Evolutionary conservation across 2,888 invertebrate species (phyloP).

Genomic region (Ophioninae sp.): DNA sequence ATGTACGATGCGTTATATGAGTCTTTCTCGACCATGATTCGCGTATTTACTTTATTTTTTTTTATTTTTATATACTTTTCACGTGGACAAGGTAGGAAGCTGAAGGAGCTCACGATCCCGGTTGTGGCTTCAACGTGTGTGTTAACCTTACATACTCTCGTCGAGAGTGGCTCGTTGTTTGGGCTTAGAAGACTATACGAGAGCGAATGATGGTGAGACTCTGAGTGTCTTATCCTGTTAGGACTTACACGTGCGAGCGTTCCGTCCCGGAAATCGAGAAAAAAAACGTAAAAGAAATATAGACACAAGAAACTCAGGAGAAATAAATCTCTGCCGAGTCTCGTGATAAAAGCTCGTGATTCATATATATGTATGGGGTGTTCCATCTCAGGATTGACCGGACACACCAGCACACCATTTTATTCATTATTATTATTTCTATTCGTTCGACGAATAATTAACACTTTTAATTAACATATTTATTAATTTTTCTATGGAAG

Average conservation of each 20-base stretch:
- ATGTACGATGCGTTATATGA: slow-evolving; percentile 47
- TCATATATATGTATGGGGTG: neutral
- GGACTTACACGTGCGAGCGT: slow-evolving; percentile 43
- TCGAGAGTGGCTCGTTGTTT: slow-evolving; percentile 52
- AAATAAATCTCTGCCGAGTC: slow-evolving; percentile 27
- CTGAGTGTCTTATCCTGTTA: slow-evolving; percentile 57
- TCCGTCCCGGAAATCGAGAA: slow-evolving; percentile 22
- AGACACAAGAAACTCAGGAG: slow-evolving; percentile 29
- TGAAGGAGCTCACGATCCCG: slow-evolving; percentile 36
- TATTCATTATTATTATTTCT: neutral
- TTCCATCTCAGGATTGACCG: neutral
- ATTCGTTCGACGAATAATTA: neutral
- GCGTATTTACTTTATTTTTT: slow-evolving; percentile 3
- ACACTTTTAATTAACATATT: neutral
- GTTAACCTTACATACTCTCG: slow-evolving; percentile 34
- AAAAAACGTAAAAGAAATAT: slow-evolving; percentile 37
- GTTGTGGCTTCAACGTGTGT: slow-evolving; percentile 46
- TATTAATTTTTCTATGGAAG: neutral
- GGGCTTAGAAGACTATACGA: slow-evolving; percentile 45
- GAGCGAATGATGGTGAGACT: slow-evolving; percentile 34
- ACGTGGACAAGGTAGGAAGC: slow-evolving; percentile 31
- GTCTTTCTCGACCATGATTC: slow-evolving; percentile 16
- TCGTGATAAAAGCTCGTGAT: slow-evolving; percentile 12
- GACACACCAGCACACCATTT: neutral
- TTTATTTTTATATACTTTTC: slow-evolving; percentile 29